phyloP scores from a whole-genome alignment of 2,888 invertebrate species.

The Andrena dorsata region DNA sequence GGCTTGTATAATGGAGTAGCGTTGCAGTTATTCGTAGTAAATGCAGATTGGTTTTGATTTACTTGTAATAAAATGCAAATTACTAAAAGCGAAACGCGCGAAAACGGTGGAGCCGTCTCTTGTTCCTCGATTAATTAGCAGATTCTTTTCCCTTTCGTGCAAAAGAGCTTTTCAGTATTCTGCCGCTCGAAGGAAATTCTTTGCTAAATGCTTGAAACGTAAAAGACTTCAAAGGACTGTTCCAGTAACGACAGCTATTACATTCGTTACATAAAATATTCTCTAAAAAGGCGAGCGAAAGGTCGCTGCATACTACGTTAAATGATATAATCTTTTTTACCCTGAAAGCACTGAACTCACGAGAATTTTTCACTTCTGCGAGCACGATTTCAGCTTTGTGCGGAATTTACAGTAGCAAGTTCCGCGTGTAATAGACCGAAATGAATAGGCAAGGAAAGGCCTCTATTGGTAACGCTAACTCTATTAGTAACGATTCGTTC shows the following conservation, averaged over 20 bases:
- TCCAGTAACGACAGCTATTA: constrained; percentile 46
- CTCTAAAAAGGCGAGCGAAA: constrained; percentile 12
- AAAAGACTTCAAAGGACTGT: constrained; percentile 30
- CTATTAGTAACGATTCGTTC: background rate
- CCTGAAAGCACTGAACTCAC: background rate
- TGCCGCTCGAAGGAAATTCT: constrained; percentile 27
- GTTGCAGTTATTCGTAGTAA: too few species aligned
- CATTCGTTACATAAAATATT: constrained; percentile 33
- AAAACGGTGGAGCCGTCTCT: background rate
- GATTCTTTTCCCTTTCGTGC: constrained; percentile 1
- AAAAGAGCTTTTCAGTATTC: constrained; percentile 1
- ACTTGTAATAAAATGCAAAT: background rate
- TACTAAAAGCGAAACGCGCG: background rate
- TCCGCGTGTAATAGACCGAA: constrained; percentile 15
- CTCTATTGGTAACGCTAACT: constrained; percentile 6
- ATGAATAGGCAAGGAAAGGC: background rate
- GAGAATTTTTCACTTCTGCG: constrained; percentile 21
- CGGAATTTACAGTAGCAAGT: constrained; percentile 18
- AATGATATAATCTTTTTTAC: constrained; percentile 19
- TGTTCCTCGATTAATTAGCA: constrained; percentile 35
- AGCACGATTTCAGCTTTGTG: constrained; percentile 36
- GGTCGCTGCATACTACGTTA: background rate
- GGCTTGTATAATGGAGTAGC: too few species aligned
- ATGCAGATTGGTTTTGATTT: too few species aligned
- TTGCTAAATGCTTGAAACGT: constrained; percentile 39